Evolutionary conservation across 2,113 vertebrate species (phyloP), one percentile per base, ranked within the genome.

Genomic region (Catharus fuscescens): DNA sequence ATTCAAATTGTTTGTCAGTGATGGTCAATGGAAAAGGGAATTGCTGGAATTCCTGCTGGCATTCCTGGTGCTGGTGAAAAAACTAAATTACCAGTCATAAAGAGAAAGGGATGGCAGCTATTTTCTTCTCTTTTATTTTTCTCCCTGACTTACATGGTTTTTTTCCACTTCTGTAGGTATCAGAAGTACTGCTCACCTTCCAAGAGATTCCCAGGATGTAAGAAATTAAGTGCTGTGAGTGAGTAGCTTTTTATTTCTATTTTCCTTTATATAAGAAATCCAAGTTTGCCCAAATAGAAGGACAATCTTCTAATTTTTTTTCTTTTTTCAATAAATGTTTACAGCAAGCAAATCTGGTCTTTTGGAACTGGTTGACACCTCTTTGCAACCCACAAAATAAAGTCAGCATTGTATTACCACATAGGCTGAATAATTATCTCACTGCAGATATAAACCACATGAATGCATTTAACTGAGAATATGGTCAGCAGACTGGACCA

Each of bases 351-450:
- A 78, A 92, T 57, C 44, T 23, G 83, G 25, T 88, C 42, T 60
- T 90, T 62, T 83, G 32, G 87, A 95, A 66, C 24, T 5, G 61
- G 66, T 40, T 87, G 70, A 86, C 88, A 83, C 65, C 57, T 88
- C 77, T 67, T 71, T 70, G 20, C 57, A 90, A 61, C 29, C 69
- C 95, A 86, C 86, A 81, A 92, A 94, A 95, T 94, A 88, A 88
- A 94, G 92, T 90, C 82, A 74, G 69, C 21, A 47, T 67, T 95
- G 93, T 93, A 62, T 96, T 95, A 65, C 82, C 44, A 78, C 83
- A 86, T 88, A 88, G 86, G 76, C 90, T 86, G 65, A 94, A 84
- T 90, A 92, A 94, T 93, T 90, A 86, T 67, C 86, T 94, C 2
- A 0, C 65, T 95, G 36, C 80, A 84, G 86, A 96, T 92, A 90